phyloP scores from a whole-genome alignment of 2,888 invertebrate genomes.

The Axea sp. region DNA sequence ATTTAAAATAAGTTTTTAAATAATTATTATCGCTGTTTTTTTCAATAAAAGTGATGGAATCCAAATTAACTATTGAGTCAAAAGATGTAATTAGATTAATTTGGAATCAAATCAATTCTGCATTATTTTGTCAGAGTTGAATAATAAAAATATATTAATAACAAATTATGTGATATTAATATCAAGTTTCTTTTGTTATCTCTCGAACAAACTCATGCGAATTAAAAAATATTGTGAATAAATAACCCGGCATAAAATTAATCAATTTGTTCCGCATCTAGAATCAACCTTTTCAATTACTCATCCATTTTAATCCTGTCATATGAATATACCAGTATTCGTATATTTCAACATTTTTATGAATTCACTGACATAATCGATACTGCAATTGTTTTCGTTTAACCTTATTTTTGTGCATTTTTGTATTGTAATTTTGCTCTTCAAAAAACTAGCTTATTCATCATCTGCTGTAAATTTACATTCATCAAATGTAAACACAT shows the following conservation, averaged over 20 bases:
- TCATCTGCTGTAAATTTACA: too few relatives aligned
- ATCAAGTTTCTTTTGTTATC: constrained; percentile 6
- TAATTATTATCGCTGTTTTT: too few relatives aligned
- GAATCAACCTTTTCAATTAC: constrained; percentile 13
- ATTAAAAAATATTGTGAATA: constrained; percentile 4
- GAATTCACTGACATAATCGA: background rate
- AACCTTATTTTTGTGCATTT: constrained; percentile 7
- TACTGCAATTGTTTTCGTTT: constrained; percentile 12
- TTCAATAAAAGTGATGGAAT: too few relatives aligned
- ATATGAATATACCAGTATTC: constrained; percentile 9
- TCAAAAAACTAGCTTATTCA: too few relatives aligned
- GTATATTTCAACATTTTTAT: background rate
- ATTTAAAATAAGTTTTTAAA: too few relatives aligned
- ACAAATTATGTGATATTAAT: constrained; percentile 13
- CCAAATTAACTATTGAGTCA: too few relatives aligned
- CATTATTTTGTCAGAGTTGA: too few relatives aligned
- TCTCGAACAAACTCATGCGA: constrained; percentile 2
- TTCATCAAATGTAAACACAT: too few relatives aligned
- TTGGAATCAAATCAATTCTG: too few relatives aligned
- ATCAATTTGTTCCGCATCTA: constrained; percentile 16
- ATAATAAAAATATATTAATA: constrained; percentile 8
- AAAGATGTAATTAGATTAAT: too few relatives aligned
- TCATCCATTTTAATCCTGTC: constrained; percentile 21
- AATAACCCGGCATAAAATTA: constrained; percentile 5
- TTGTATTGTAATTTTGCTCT: too few relatives aligned